phyloP scores from a whole-genome alignment of 2,888 invertebrate genomes.

The Hirtodrosophila histrioides region DNA sequence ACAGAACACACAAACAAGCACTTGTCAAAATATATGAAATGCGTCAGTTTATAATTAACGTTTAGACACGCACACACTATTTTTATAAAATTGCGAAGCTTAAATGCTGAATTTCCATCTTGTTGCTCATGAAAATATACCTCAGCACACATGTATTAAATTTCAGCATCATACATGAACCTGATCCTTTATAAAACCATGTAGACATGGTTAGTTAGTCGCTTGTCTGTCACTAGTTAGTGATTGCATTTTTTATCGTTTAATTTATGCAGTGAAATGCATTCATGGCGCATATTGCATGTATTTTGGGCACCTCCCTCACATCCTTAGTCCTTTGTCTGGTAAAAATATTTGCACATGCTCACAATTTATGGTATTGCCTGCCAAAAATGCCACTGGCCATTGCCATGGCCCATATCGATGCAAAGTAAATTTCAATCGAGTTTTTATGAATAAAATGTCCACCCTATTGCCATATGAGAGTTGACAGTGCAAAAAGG shows the following conservation, averaged over 20 bases:
- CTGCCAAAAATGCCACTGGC: conserved; percentile 31
- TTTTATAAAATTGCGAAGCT: no score
- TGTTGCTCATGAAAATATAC: no score
- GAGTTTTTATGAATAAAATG: conserved; percentile 52
- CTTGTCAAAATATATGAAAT: no score
- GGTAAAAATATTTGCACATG: conserved; percentile 50
- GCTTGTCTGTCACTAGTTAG: conserved; percentile 1
- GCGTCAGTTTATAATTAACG: no score
- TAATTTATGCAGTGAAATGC: conserved; percentile 48
- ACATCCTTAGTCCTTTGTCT: conserved; percentile 3
- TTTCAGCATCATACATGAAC: no score
- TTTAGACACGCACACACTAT: no score
- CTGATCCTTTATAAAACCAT: no score
- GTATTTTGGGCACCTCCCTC: conserved; percentile 10
- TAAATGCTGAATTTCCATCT: no score
- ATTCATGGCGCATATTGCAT: conserved; percentile 42
- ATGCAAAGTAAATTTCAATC: conserved; percentile 49
- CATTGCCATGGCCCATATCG: conserved; percentile 16
- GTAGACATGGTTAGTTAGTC: no score
- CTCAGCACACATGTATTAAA: no score
- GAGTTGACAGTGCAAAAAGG: conserved; percentile 20
- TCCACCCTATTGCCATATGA: conserved; percentile 22
- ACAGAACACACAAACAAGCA: no score
- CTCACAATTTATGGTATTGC: conserved; percentile 53
- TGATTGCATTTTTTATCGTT: conserved; percentile 28